A percentile compares a stretch with the other conserved stretches of the same genome.
Evolutionary conservation across 2,113 vertebrate species (phyloP).

Genomic region (Notarius lentiginosus): DNA sequence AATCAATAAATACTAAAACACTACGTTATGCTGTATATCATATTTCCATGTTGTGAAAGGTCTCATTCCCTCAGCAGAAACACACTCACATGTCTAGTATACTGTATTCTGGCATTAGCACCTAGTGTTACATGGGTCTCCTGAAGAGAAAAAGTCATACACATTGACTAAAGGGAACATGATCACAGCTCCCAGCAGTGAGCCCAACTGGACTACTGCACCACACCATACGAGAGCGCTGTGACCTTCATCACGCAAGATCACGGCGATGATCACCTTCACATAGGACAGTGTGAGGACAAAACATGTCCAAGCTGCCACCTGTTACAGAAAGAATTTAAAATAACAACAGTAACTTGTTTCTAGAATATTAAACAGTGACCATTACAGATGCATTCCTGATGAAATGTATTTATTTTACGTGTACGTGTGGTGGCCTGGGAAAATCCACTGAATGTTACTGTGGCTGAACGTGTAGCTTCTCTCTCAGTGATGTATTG

Average conservation of each 20-base stretch:
- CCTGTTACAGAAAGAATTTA: slow-evolving; percentile 60
- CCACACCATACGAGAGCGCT: slow-evolving; percentile 82
- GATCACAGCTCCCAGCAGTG: slow-evolving; percentile 76
- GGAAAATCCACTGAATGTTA: neutral
- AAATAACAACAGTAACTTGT: neutral
- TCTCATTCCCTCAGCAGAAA: neutral
- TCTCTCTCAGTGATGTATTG: neutral
- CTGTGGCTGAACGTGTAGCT: neutral
- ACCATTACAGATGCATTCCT: neutral
- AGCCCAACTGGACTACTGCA: slow-evolving; percentile 80
- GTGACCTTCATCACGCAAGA: slow-evolving; percentile 79
- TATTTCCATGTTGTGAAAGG: neutral
- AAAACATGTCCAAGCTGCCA: slow-evolving; percentile 74
- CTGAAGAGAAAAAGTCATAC: slow-evolving; percentile 69
- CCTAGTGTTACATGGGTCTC: slow-evolving; percentile 73
- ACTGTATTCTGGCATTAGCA: slow-evolving; percentile 55
- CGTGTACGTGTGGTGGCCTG: neutral
- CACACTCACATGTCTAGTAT: neutral
- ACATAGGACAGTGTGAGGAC: slow-evolving; percentile 77
- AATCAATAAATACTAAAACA: neutral
- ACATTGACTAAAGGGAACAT: slow-evolving; percentile 80
- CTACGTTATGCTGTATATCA: neutral
- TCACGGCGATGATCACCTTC: slow-evolving; percentile 79
- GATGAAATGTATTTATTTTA: neutral
- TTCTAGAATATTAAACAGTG: neutral